A percentile compares a stretch with the other conserved stretches of the same genome.
Conservation (phyloP, 1,140 invertebrate genomes). For the Bradynema listronoti region DNA sequence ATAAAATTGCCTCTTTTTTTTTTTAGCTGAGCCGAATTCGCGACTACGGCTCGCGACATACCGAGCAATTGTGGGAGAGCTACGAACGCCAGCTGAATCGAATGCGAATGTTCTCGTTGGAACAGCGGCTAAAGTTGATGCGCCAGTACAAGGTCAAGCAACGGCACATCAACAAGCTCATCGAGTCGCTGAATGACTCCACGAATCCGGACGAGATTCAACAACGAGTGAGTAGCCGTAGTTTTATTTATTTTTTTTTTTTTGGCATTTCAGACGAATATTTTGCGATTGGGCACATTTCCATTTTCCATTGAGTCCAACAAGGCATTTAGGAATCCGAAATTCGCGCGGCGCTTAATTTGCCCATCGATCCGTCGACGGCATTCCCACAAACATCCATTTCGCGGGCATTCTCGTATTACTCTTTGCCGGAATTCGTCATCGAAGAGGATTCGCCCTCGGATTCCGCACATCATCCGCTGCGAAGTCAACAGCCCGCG, state of each 20-base stretch:
- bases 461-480: no score
- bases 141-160: conserved; percentile 57
- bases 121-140: conserved; percentile 53
- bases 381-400: conserved; percentile 8
- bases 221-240: conserved; percentile 34
- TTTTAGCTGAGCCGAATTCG: conserved; percentile 43
- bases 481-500: background rate
- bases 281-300: background rate
- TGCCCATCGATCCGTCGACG: conserved; percentile 23
- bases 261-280: background rate
- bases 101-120: conserved; percentile 53
- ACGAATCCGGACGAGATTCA: conserved; percentile 45
- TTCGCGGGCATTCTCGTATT: conserved; percentile 47
- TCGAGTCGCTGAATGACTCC: conserved; percentile 43
- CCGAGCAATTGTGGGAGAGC: conserved; percentile 51
- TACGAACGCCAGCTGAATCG: conserved; percentile 54
- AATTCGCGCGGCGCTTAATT: conserved; percentile 44
- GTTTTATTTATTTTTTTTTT: no score
- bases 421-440: conserved; percentile 52
- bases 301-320: no score
- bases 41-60: conserved; percentile 50
- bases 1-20: conserved; percentile 21
- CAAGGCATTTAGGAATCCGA: conserved; percentile 42
- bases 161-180: conserved; percentile 50
- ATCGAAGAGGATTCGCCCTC: conserved; percentile 49